Evolutionary conservation across 2,797 vertebrate species (phyloP), one percentile per base, ranked within the genome.

Genomic region (Crax fasciolata): DNA sequence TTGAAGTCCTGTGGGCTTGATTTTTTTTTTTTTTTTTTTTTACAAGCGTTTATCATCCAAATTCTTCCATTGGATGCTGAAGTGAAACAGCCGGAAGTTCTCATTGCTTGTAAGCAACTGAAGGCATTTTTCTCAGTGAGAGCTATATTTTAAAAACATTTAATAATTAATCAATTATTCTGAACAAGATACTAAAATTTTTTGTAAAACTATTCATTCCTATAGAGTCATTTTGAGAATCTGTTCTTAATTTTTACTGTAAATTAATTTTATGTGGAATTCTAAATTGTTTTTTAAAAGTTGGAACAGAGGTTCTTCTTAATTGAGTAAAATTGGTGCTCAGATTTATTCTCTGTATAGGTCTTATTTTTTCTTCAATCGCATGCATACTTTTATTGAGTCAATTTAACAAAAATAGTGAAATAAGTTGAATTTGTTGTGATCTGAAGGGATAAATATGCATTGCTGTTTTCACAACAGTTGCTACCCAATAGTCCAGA

Each of bases 11-110:
- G 9, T 27, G 55, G 10, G n/a, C 46, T 51, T 32, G n/a, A 43
- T 55, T 70, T 85, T 82, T 55, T 8, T 11, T 82, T 55, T 8
- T 11, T 82, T 55, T 8, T 11, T n/a, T n/a, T 82, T 55, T 8
- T 11, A 8, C 16, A 70, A 76, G 18, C 30, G 27, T 73, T 90
- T 66, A 9, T 82, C 11, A 21, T 73, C 78, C 16, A 24, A 5
- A 9, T 41, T 62, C 35, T 83, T 73, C 16, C 8, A 14, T n/a
- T 82, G 55, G 0, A 1, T 76, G 7, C 0, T 2, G 7, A n/a
- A 74, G 10, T 41, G 41, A 74, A 57, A 4, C 28, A 84, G 13
- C 12, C 6, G 10, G 21, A 73, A 49, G 7, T 65, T 88, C 24
- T 41, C 55, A 0, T 24, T 83, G 38, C 21, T 81, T 88, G 75